phyloP scores from a whole-genome alignment of 2,113 vertebrate species.

The Prolemur simus region DNA sequence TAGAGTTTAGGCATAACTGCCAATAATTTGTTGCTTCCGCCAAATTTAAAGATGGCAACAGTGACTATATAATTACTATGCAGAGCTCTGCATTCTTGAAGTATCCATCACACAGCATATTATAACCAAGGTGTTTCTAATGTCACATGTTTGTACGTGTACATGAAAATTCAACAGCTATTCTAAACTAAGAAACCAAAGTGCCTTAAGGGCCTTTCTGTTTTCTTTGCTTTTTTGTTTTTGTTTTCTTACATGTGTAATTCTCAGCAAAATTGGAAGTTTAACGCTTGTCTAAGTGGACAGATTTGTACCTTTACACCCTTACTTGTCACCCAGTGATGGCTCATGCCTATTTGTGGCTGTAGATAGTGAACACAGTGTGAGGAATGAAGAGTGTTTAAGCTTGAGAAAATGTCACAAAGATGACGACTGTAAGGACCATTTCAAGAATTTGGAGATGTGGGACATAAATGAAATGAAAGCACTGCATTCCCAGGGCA shows the following conservation, averaged over 20 bases:
- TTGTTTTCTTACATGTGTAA: background rate
- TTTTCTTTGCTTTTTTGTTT: background rate
- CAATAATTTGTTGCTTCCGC: background rate
- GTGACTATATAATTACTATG: background rate
- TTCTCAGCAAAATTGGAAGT: background rate
- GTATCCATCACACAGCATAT: too few relatives aligned
- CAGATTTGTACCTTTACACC: rapidly evolving
- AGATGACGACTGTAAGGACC: rapidly evolving
- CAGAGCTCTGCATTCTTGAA: background rate
- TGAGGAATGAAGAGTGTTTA: background rate
- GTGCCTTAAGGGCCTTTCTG: background rate
- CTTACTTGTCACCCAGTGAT: background rate
- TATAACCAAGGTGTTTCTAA: background rate
- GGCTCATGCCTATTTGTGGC: background rate
- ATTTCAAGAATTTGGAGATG: background rate
- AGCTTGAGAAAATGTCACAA: background rate
- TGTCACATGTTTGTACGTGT: rapidly evolving
- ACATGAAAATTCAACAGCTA: background rate
- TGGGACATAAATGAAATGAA: rapidly evolving
- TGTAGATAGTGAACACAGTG: rapidly evolving
- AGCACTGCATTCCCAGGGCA: rapidly evolving
- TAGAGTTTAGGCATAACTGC: conserved; percentile 22
- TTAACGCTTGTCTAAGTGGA: background rate
- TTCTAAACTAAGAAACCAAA: background rate
- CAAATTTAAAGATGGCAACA: background rate